These are phyloP conservation scores for Bombus superbus DNA, from an alignment of 1,140 invertebrate genomes.

Conservation along the genomic window DNA sequence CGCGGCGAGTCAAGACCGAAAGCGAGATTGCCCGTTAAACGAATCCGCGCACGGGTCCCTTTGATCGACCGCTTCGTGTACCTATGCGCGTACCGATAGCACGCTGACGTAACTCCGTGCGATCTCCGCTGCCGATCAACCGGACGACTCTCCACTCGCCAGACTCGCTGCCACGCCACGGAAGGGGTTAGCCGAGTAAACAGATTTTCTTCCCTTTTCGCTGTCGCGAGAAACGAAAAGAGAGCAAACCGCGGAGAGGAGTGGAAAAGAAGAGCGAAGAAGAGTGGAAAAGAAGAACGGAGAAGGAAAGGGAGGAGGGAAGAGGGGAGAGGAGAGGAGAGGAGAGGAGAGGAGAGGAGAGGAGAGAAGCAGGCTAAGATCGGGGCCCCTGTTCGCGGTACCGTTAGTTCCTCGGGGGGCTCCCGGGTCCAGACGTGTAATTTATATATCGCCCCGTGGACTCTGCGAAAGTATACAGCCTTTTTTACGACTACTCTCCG, in stretches of 20 bases:
- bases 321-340: too few species aligned
- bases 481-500: constrained; percentile 51
- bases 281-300: neutral
- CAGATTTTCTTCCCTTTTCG: constrained; percentile 62
- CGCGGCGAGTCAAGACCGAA: neutral
- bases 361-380: constrained; percentile 55
- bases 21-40: constrained; percentile 68
- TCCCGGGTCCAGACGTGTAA: constrained; percentile 74
- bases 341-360: neutral
- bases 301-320: neutral
- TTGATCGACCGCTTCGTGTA: constrained; percentile 74
- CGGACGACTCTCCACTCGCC: constrained; percentile 38
- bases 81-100: constrained; percentile 75
- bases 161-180: neutral
- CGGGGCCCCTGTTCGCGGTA: constrained; percentile 52
- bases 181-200: constrained; percentile 46
- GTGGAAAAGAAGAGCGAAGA: too few species aligned
- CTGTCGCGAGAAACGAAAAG: constrained; percentile 51
- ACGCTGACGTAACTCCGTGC: constrained; percentile 77
- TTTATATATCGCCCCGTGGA: constrained; percentile 75
- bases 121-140: constrained; percentile 76
- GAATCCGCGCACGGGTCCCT: constrained; percentile 69
- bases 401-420: constrained; percentile 72
- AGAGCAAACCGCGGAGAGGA: neutral
- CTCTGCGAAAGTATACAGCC: constrained; percentile 59